Evolutionary conservation across 2,113 vertebrate genomes (phyloP).

Genomic region (Acanthochromis polyacanthus): DNA sequence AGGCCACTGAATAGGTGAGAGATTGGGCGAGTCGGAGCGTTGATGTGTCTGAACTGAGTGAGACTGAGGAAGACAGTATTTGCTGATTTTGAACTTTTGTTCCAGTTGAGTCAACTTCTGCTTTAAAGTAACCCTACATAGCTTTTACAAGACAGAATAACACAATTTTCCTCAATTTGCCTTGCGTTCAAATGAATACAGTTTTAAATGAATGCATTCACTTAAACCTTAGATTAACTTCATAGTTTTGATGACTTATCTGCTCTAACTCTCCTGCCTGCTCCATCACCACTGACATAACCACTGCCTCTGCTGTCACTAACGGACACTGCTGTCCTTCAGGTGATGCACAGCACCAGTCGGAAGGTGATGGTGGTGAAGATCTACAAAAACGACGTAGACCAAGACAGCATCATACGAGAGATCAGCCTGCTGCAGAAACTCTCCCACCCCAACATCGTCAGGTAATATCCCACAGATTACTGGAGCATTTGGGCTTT

Average conservation of each 20-base stretch:
- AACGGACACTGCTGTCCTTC: background rate
- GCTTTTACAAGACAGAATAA: too few species aligned
- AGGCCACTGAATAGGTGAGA: constrained; percentile 7
- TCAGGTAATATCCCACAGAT: constrained; percentile 81
- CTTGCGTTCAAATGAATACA: too few species aligned
- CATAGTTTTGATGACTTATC: too few species aligned
- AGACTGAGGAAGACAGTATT: background rate
- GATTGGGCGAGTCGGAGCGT: constrained; percentile 7
- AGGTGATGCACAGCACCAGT: constrained; percentile 87
- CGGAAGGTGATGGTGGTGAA: constrained; percentile 92
- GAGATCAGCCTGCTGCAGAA: constrained; percentile 93
- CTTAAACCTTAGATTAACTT: too few species aligned
- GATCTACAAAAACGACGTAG: constrained; percentile 92
- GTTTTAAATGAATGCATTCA: too few species aligned
- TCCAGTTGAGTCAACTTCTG: background rate
- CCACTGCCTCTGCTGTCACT: too few species aligned
- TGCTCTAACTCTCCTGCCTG: too few species aligned
- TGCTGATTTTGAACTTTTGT: background rate
- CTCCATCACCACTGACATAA: too few species aligned
- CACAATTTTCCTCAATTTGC: too few species aligned
- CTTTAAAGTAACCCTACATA: too few species aligned
- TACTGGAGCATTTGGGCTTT: background rate
- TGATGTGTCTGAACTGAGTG: background rate
- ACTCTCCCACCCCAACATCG: constrained; percentile 91
- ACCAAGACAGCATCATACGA: constrained; percentile 91